Evolutionary conservation across 92 coral and sea anemone genomes (phyloP).

Genomic region (Paramuricea clavata): DNA sequence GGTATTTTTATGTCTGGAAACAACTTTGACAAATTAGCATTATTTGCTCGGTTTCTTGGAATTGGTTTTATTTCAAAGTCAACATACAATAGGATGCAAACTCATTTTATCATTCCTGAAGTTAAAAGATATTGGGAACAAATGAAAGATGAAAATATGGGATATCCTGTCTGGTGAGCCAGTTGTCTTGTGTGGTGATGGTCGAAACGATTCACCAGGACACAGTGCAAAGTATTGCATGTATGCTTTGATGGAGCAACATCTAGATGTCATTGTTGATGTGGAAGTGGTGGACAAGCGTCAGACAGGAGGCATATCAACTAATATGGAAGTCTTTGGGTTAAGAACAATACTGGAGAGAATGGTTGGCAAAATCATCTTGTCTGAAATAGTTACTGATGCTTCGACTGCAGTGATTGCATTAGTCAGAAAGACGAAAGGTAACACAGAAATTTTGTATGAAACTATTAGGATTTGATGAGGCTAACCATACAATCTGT

Average conservation of each 20-base stretch:
- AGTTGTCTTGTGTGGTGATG: too few species aligned
- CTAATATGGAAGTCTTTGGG: conserved; percentile 60
- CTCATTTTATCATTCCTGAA: conserved; percentile 38
- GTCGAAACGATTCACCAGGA: conserved; percentile 56
- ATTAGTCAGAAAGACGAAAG: conserved; percentile 51
- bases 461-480: conserved; percentile 28
- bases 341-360: conserved; percentile 58
- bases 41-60: conserved; percentile 31
- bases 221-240: conserved; percentile 66
- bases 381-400: conserved; percentile 66
- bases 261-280: too few species aligned
- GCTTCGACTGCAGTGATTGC: conserved; percentile 55
- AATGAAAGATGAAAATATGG: conserved; percentile 45
- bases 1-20: conserved; percentile 57
- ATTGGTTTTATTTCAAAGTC: conserved; percentile 41
- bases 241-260: too few species aligned
- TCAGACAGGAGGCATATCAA: too few species aligned
- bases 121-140: conserved; percentile 42
- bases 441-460: background rate
- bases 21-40: conserved; percentile 46
- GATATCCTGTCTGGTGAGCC: conserved; percentile 58
- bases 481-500: too few species aligned
- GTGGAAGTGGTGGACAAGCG: too few species aligned
- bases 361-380: conserved; percentile 30
- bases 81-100: conserved; percentile 46